Evolutionary conservation across 2,113 vertebrate genomes (phyloP), one percentile per base, ranked within the genome.

Genomic region (Cebus imitator): DNA sequence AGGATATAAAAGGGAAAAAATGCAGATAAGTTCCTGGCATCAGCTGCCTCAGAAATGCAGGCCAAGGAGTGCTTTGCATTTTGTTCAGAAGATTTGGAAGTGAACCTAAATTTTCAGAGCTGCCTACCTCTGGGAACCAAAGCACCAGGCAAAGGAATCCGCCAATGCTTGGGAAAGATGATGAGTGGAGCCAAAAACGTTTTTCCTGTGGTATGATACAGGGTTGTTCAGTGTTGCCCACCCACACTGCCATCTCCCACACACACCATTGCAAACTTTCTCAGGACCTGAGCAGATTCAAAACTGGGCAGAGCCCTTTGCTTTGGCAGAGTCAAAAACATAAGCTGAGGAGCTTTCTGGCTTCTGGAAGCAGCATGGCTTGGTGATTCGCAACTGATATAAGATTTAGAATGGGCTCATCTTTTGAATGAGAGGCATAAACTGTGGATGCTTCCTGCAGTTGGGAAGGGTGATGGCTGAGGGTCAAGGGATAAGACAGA

Each of bases 61-160:
- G 98, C 97, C 98, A 98, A 98, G 90, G 92, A 98, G 97, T 8
- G 61, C 98, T 98, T 98, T 98, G 98, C 95, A 97, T 99, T 98
- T 98, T 98, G 97, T 98, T 96, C 98, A 97, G 97, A 91, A 98
- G 98, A 98, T 98, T 98, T 99, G 98, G 98, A 99, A 98, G 85
- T 87, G 94, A 97, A 98, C 95, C 0, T 94, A 99, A 98, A 99
- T 99, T 98, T 98, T 96, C 98, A 98, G 98, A 98, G 98, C 99
- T 99, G 98, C 98, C 98, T 98, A 98, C 98, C 98, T 98, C 98
- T 98, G 99, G 98, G 98, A 99, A 98, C 98, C 58, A 35, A 98
- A 97, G 97, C 97, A 85, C 78, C 96, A 97, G 97, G 98, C 96
- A 97, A 90, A 98, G 76, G 95, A 97, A 98, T 98, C 97, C 93